Percentiles rank a stretch among this genome's conserved stretches.
phyloP scores from a whole-genome alignment of 2,888 invertebrate genomes.

The Eilema depressum region DNA sequence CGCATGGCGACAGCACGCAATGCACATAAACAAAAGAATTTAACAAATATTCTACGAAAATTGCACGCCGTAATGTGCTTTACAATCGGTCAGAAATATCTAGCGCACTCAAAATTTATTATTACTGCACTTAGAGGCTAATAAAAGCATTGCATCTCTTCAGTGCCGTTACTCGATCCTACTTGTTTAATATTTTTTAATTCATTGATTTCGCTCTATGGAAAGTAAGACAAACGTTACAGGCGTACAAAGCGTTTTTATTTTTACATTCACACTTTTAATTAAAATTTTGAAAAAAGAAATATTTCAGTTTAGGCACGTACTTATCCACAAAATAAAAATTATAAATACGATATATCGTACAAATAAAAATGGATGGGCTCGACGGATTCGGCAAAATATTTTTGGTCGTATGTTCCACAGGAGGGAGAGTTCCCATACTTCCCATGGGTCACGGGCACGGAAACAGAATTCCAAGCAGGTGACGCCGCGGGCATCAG shows the following conservation, averaged over 20 bases:
- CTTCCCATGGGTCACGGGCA: too few relatives aligned
- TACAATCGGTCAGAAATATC: background rate
- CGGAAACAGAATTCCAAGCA: too few relatives aligned
- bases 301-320: background rate
- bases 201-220: background rate
- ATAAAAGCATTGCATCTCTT: background rate
- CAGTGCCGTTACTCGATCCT: background rate
- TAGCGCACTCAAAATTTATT: background rate
- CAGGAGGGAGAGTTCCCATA: too few relatives aligned
- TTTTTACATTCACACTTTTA: background rate
- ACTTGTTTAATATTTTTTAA: too few relatives aligned
- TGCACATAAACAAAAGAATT: background rate
- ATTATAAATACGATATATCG: too few relatives aligned
- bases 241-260: background rate
- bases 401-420: too few relatives aligned
- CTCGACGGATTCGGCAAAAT: too few relatives aligned
- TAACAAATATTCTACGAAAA: slow-evolving; percentile 2
- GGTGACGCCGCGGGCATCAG: too few relatives aligned
- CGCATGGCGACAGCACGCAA: background rate
- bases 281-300: too few relatives aligned
- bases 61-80: background rate
- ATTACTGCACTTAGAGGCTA: background rate
- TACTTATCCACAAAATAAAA: too few relatives aligned
- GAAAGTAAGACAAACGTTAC: background rate
- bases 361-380: too few relatives aligned